phyloP scores from a whole-genome alignment of 2,888 invertebrate species.

The Blastobasis lacticolella region DNA sequence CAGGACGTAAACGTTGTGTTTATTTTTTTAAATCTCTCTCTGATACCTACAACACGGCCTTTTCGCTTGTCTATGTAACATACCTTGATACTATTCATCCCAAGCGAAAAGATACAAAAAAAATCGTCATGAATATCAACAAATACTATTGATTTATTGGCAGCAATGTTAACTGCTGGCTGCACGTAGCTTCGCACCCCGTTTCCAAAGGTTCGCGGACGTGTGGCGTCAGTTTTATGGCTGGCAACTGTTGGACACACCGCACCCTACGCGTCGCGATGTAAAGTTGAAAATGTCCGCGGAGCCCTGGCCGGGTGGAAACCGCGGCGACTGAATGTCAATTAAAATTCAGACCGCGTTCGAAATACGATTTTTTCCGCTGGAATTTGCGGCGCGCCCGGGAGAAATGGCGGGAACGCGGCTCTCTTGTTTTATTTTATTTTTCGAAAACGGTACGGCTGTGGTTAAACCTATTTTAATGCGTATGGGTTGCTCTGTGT shows the following conservation, averaged over 20 bases:
- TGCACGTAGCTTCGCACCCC: conserved; percentile 14
- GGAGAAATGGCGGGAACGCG: conserved; percentile 69
- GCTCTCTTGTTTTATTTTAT: conserved; percentile 68
- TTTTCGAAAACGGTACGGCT: conserved; percentile 69
- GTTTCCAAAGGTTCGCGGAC: conserved; percentile 26
- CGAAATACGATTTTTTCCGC: conserved; percentile 74
- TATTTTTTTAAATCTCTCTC: no score
- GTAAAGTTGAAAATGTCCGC: conserved; percentile 59
- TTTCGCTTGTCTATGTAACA: no score
- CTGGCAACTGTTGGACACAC: conserved; percentile 43
- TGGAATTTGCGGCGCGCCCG: conserved; percentile 70
- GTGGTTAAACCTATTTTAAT: conserved; percentile 73
- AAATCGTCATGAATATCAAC: not conserved
- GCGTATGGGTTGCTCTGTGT: conserved; percentile 68
- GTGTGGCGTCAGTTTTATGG: conserved; percentile 48
- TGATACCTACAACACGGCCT: no score
- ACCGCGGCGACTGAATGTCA: conserved; percentile 59
- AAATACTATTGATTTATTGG: not conserved
- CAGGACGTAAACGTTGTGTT: no score
- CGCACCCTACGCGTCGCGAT: conserved; percentile 35
- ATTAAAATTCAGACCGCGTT: conserved; percentile 75
- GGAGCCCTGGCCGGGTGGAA: conserved; percentile 38
- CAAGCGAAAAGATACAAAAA: not conserved
- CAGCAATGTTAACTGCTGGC: not conserved
- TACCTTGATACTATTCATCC: no score